Conservation (phyloP, 2,888 invertebrate genomes). For the Phytoseiulus persimilis region DNA sequence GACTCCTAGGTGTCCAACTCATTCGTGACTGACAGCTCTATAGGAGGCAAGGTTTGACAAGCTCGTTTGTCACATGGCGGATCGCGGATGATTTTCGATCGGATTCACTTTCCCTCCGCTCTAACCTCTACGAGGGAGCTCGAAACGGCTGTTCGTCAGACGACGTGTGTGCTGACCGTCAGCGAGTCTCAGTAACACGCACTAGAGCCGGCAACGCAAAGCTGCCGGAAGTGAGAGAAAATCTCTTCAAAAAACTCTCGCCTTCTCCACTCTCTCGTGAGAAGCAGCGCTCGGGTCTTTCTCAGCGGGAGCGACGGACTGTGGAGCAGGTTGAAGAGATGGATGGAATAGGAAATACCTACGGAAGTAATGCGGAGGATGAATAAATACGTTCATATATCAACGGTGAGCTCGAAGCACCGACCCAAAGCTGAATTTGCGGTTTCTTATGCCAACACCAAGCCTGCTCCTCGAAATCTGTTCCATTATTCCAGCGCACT, state of each 20-base stretch:
- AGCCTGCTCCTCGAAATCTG: neutral
- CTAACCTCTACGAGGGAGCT: too few species aligned
- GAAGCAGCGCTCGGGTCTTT: neutral
- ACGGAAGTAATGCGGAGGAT: neutral
- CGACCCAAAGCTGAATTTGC: neutral
- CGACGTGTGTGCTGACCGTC: neutral
- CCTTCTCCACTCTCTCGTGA: neutral
- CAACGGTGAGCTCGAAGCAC: neutral
- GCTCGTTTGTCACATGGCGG: too few species aligned
- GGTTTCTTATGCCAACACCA: neutral
- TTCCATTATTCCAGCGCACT: neutral
- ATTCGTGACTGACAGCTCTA: too few species aligned
- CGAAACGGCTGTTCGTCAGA: neutral
- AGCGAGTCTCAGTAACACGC: neutral
- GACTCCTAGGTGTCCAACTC: too few species aligned
- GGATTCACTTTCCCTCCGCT: neutral
- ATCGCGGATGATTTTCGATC: too few species aligned
- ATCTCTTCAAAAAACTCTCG: neutral
- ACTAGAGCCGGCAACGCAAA: neutral
- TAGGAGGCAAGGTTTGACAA: too few species aligned
- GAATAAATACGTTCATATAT: neutral
- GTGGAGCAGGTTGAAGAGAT: neutral
- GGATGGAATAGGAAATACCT: neutral
- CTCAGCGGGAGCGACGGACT: neutral
- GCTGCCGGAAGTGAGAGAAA: neutral